Conservation (phyloP, 2,888 invertebrate species). For the Iphiclides podalirius region DNA sequence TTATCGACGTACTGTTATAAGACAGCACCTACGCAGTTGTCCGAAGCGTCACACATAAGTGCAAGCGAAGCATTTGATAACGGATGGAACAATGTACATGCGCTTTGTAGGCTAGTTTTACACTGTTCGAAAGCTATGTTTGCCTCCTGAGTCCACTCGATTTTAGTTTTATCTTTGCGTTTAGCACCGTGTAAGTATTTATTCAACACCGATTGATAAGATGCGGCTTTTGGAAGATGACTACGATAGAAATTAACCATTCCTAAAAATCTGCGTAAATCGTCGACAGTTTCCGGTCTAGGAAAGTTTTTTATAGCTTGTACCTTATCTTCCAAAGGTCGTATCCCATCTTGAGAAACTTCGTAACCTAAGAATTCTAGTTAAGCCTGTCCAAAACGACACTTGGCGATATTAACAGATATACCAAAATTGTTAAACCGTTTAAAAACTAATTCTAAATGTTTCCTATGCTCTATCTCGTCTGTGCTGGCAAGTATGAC, state of each 20-base stretch:
- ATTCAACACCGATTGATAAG: neutral
- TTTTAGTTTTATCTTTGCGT: constrained; percentile 29
- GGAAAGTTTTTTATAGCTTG: neutral
- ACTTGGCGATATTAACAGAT: constrained; percentile 27
- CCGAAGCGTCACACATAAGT: neutral
- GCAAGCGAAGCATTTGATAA: neutral
- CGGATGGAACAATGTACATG: neutral
- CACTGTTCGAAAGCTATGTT: neutral
- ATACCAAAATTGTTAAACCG: constrained; percentile 27
- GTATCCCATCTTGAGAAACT: neutral
- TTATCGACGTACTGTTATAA: neutral
- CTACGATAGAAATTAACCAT: constrained; percentile 2
- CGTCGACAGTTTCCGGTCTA: neutral
- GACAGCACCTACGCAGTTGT: neutral
- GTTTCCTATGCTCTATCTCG: constrained; percentile 14
- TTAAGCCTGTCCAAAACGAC: constrained; percentile 20
- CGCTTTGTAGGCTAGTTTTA: neutral
- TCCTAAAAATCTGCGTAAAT: neutral
- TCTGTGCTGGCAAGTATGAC: too few species aligned
- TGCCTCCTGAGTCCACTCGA: constrained; percentile 27
- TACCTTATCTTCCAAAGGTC: neutral
- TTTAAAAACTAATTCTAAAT: constrained; percentile 25
- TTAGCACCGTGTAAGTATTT: neutral
- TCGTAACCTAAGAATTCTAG: constrained; percentile 27
- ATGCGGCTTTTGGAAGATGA: neutral